A percentile compares a stretch with the other conserved stretches of the same genome.
phyloP scores from a whole-genome alignment of 2,113 vertebrate genomes.

The Macquaria australasica region DNA sequence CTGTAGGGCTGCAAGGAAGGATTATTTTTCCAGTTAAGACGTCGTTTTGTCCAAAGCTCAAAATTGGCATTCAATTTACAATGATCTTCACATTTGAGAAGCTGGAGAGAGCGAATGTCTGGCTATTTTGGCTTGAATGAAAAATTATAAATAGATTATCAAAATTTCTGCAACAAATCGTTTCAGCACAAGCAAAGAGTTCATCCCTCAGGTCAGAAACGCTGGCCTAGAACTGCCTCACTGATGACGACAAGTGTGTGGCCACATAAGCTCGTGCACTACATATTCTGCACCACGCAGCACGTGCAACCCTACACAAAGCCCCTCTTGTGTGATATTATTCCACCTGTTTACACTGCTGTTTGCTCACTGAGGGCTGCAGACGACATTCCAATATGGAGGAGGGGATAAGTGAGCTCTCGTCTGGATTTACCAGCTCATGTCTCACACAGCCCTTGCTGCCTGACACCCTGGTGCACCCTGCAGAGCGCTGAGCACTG shows the following conservation, averaged over 20 bases:
- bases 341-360: constrained; percentile 66
- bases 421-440: constrained; percentile 38
- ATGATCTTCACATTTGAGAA: background rate
- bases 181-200: background rate
- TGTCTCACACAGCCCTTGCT: constrained; percentile 8
- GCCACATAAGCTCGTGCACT: no score
- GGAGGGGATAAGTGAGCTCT: constrained; percentile 56
- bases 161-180: background rate
- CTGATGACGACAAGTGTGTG: background rate
- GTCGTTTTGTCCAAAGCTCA: background rate
- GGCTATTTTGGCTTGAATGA: no score
- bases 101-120: background rate
- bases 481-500: background rate
- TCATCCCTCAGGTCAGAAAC: background rate
- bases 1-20: background rate
- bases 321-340: constrained; percentile 29
- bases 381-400: constrained; percentile 66
- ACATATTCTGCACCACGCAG: background rate
- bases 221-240: background rate
- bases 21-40: background rate
- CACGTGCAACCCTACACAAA: constrained; percentile 34
- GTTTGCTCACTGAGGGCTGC: constrained; percentile 22
- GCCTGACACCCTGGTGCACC: background rate
- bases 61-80: background rate
- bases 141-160: background rate